These are phyloP conservation scores for Clusia tigrina DNA, from an alignment of 2,888 invertebrate species.

Conservation along the genomic window DNA sequence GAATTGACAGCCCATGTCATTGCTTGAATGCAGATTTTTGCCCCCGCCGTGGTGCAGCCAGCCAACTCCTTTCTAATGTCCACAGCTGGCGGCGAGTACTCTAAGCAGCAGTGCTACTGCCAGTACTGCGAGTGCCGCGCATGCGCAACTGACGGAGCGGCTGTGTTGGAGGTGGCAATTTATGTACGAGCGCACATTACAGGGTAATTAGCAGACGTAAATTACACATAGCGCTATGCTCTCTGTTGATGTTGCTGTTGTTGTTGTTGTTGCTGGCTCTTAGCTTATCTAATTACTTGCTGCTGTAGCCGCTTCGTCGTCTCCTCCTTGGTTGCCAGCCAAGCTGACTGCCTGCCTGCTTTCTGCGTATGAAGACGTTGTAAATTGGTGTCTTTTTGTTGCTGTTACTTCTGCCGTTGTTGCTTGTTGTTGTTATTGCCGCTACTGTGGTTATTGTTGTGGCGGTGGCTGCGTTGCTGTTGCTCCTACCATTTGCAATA, in stretches of 20 bases:
- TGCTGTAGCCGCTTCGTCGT: neutral
- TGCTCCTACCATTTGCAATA: neutral
- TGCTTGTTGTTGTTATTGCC: constrained; percentile 15
- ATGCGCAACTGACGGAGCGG: neutral
- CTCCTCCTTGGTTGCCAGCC: constrained; percentile 6
- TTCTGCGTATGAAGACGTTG: constrained; percentile 14
- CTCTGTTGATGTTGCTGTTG: constrained; percentile 6
- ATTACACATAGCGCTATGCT: constrained; percentile 47
- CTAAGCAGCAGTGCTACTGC: too few relatives aligned
- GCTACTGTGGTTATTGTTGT: too few relatives aligned
- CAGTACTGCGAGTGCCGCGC: constrained; percentile 11
- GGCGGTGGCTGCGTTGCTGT: neutral
- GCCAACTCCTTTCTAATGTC: too few relatives aligned
- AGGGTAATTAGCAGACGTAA: constrained; percentile 58
- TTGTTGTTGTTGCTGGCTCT: constrained; percentile 30
- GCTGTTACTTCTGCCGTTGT: neutral
- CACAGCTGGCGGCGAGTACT: too few relatives aligned
- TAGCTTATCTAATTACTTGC: constrained; percentile 55
- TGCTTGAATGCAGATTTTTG: too few relatives aligned
- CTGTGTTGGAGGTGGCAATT: constrained; percentile 48
- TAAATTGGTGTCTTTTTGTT: constrained; percentile 28
- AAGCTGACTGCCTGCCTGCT: neutral
- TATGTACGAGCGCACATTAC: constrained; percentile 51
- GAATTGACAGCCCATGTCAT: too few relatives aligned
- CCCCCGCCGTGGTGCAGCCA: too few relatives aligned